These are phyloP conservation scores for Hippopotamus amphibius DNA, from an alignment of 2,113 vertebrate species.

Conservation along the genomic window DNA sequence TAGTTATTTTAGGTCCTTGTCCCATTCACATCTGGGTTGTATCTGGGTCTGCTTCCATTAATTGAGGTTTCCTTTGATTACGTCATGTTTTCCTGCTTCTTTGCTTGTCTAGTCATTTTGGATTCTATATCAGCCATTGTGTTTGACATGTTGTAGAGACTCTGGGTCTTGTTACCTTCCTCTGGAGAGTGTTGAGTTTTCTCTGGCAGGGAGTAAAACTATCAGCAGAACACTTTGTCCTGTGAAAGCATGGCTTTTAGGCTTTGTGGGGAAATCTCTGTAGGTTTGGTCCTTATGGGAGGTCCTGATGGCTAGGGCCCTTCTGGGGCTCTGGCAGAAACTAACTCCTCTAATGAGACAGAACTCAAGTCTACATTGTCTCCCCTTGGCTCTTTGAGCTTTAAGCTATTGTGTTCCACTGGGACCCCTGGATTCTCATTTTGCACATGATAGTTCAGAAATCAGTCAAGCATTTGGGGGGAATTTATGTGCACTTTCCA, in stretches of 20 bases:
- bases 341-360: background rate
- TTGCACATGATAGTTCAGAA: background rate
- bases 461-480: background rate
- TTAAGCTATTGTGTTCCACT: background rate
- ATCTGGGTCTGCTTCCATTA: background rate
- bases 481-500: background rate
- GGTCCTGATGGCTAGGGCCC: background rate
- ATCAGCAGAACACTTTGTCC: background rate
- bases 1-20: rapidly evolving
- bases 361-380: background rate
- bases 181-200: background rate
- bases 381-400: background rate
- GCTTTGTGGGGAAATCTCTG: background rate
- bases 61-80: background rate
- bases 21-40: rapidly evolving
- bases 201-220: background rate
- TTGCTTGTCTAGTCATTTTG: background rate
- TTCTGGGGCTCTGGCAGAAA: background rate
- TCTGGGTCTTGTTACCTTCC: background rate
- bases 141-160: background rate
- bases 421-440: background rate
- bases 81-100: background rate
- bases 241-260: background rate
- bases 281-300: rapidly evolving
- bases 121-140: background rate